Evolutionary conservation across 2,888 invertebrate species (phyloP).

Genomic region (Mactromeris polynyma): DNA sequence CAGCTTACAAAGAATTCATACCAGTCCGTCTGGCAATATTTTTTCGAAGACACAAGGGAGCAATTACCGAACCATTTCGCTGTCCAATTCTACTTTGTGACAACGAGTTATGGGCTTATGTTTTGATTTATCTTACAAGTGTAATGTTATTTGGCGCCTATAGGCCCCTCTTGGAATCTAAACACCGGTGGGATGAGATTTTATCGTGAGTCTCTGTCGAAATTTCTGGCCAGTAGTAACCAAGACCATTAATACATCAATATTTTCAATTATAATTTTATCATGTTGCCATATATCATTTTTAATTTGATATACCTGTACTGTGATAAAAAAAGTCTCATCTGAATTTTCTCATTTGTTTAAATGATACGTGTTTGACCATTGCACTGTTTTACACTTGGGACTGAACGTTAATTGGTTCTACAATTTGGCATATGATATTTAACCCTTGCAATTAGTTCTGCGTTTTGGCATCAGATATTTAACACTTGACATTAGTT

Average conservation of each 20-base stretch:
- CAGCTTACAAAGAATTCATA: background rate
- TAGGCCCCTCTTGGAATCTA: background rate
- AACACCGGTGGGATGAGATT: background rate
- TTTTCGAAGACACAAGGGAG: background rate
- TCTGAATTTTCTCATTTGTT: too few relatives aligned
- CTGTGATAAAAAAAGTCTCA: too few relatives aligned
- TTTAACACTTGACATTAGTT: too few relatives aligned
- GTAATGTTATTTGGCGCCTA: slow-evolving; percentile 3
- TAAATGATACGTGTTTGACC: too few relatives aligned
- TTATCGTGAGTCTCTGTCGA: background rate
- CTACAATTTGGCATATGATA: too few relatives aligned
- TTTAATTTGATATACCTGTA: too few relatives aligned
- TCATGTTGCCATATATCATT: too few relatives aligned
- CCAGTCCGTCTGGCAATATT: background rate
- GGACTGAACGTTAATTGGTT: too few relatives aligned
- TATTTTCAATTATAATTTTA: too few relatives aligned
- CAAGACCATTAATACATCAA: background rate
- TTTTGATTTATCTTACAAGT: background rate
- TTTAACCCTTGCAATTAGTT: too few relatives aligned
- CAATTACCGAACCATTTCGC: background rate
- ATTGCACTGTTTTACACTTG: too few relatives aligned
- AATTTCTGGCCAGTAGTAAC: background rate
- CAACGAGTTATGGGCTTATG: background rate
- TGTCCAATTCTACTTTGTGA: slow-evolving; percentile 17
- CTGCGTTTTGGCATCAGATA: too few relatives aligned